phyloP scores from a whole-genome alignment of 2,113 vertebrate genomes.

The Notechis scutatus region DNA sequence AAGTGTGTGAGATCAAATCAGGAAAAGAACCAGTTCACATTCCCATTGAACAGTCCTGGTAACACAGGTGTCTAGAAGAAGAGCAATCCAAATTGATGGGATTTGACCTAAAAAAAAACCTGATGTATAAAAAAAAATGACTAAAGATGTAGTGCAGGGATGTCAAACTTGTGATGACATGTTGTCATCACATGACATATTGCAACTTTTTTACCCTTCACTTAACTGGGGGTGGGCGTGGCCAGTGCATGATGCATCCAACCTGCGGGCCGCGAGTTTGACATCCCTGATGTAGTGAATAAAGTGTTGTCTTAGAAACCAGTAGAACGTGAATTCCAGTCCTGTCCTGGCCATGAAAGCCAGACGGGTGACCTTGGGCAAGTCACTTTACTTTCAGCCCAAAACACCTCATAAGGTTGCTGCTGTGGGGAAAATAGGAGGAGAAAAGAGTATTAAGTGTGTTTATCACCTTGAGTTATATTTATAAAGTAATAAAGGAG shows the following conservation, averaged over 20 bases:
- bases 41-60: neutral
- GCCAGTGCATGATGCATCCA: too few relatives aligned
- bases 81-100: neutral
- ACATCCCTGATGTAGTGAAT: neutral
- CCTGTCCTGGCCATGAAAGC: neutral
- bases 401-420: neutral
- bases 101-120: neutral
- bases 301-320: neutral
- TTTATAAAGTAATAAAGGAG: neutral
- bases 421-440: neutral
- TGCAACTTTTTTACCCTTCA: too few relatives aligned
- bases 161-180: too few relatives aligned
- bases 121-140: neutral
- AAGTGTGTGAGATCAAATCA: neutral
- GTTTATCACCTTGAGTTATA: neutral
- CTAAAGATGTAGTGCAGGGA: neutral
- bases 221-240: too few relatives aligned
- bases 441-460: neutral
- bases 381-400: too few relatives aligned
- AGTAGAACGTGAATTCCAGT: neutral
- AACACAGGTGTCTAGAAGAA: neutral
- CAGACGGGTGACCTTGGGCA: neutral
- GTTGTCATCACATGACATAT: too few relatives aligned
- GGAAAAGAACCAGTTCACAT: neutral
- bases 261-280: too few relatives aligned